These are phyloP conservation scores for Gila robusta DNA, from an alignment of 2,797 vertebrate species.

Conservation along the genomic window DNA sequence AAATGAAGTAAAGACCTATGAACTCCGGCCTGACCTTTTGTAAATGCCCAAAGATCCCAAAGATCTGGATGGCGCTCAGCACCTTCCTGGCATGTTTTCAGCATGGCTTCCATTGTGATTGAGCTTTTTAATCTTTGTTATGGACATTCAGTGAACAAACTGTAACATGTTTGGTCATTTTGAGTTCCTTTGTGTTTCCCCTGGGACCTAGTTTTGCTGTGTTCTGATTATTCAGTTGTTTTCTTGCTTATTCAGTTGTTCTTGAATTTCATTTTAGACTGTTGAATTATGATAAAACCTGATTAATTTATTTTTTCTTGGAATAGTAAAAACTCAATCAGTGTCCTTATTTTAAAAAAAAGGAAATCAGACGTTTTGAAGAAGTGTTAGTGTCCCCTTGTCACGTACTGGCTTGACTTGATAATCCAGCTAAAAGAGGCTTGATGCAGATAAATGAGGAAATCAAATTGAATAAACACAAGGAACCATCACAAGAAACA, in stretches of 20 bases:
- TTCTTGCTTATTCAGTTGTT: too few species aligned
- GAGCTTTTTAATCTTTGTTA: slow-evolving; percentile 11
- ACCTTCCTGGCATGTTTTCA: neutral
- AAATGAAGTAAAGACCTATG: slow-evolving; percentile 31
- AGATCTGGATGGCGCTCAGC: neutral
- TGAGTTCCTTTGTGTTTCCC: too few species aligned
- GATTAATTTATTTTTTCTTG: neutral
- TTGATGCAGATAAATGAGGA: too few species aligned
- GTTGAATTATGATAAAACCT: neutral
- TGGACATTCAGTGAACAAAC: neutral
- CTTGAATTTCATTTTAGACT: neutral
- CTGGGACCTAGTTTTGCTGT: too few species aligned
- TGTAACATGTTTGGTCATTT: too few species aligned
- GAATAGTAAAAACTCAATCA: neutral
- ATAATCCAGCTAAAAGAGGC: too few species aligned
- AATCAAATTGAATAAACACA: neutral
- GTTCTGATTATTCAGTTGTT: too few species aligned
- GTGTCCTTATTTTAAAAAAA: neutral
- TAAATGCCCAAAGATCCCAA: neutral
- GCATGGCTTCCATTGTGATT: neutral
- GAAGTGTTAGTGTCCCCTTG: neutral
- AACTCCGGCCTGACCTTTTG: slow-evolving; percentile 10
- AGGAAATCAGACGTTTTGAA: neutral
- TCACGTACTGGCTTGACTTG: neutral
- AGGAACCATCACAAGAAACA: neutral